Evolutionary conservation across 2,113 vertebrate species (phyloP).

Genomic region (Hypanus sabinus): DNA sequence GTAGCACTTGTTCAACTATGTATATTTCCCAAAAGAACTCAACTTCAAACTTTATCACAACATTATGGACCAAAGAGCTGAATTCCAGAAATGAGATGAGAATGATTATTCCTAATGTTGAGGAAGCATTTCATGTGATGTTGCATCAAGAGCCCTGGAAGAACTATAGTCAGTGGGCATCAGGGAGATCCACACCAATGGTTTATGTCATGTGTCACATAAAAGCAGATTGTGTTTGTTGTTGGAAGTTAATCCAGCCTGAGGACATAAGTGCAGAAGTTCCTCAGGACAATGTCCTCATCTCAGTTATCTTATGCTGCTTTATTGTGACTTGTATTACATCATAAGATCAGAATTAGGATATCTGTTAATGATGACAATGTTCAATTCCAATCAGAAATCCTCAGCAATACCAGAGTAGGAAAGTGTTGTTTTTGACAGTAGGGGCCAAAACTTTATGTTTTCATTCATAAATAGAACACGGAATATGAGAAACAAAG

Average conservation of each 20-base stretch:
- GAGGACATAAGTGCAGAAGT: too few relatives aligned
- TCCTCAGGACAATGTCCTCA: background rate
- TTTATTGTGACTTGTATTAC: background rate
- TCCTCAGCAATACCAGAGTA: too few relatives aligned
- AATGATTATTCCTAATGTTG: too few relatives aligned
- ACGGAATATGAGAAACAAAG: background rate
- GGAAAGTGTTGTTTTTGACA: background rate
- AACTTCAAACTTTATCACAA: background rate
- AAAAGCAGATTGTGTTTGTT: too few relatives aligned
- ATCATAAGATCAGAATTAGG: background rate
- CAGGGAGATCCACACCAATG: too few relatives aligned
- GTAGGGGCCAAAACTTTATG: background rate
- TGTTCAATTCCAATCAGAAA: too few relatives aligned
- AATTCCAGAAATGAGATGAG: background rate
- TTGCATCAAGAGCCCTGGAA: too few relatives aligned
- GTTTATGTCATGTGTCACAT: too few relatives aligned
- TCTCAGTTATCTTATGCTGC: background rate
- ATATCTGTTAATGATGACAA: background rate
- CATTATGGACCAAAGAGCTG: background rate
- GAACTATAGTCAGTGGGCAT: too few relatives aligned
- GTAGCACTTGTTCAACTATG: too few relatives aligned
- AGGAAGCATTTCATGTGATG: too few relatives aligned
- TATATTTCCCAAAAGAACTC: background rate
- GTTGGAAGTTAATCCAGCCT: too few relatives aligned
- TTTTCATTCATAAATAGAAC: background rate